Evolutionary conservation across 2,888 invertebrate genomes (phyloP), one percentile per base, ranked within the genome.

Genomic region (Pediacus dermestoides): DNA sequence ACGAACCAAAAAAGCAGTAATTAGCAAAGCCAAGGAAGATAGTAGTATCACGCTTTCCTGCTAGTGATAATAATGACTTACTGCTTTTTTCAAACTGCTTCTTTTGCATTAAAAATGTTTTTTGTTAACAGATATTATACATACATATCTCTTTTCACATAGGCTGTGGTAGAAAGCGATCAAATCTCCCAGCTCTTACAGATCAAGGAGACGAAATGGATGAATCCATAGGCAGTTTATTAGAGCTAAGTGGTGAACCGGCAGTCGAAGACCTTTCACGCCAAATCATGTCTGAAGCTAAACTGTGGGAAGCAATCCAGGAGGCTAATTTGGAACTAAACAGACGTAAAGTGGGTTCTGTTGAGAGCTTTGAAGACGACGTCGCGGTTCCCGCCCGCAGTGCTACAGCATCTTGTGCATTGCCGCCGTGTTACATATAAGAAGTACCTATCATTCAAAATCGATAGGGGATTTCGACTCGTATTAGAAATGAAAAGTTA

Each of bases 111-210:
- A n/a, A n/a, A n/a, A n/a, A n/a, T n/a, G n/a, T n/a, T n/a, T n/a
- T n/a, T n/a, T n/a, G n/a, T n/a, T n/a, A n/a, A n/a, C n/a, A n/a
- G n/a, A n/a, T n/a, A n/a, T n/a, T n/a, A n/a, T n/a, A n/a, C n/a
- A n/a, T n/a, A n/a, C n/a, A 4, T n/a, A 23, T 23, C 14, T 28
- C 8, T 28, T 4, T 28, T 26, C 10, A 9, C 6, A 9, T 13
- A 85, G 85, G 85, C n/a, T 86, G 85, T 55, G 86, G 85, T 3
- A 75, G 80, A 38, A 86, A 86, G 55, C 71, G 85, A 22, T 81
- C 77, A 1, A 67, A 70, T 42, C 46, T 70, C 8, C 70, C 42
- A 64, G 70, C 63, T 15, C 54, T 63, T 10, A 57, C 63, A 3
- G 68, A 46, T 23, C 58, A 70, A 10, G 71, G 77, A 22, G 70